Percentiles rank a stretch among this genome's conserved stretches.
These are phyloP conservation scores for Polyommatus icarus DNA, from an alignment of 2,888 invertebrate species.

Conservation along the genomic window DNA sequence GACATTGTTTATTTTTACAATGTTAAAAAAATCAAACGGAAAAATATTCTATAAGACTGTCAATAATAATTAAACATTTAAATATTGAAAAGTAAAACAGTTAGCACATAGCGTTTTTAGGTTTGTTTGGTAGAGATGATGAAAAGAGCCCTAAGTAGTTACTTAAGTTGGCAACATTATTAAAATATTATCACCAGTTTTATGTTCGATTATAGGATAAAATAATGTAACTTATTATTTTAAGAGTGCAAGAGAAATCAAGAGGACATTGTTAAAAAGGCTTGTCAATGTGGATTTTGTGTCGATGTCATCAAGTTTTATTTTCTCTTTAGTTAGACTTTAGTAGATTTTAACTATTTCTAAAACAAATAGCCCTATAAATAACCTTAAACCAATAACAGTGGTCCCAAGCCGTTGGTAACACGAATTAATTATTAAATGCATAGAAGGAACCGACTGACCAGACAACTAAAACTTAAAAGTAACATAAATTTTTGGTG, in stretches of 20 bases:
- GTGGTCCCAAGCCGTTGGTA: slow-evolving; percentile 25
- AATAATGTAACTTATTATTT: not conserved
- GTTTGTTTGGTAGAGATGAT: not conserved
- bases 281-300: too few species aligned
- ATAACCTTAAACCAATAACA: slow-evolving; percentile 7
- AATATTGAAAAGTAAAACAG: not conserved
- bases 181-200: not conserved
- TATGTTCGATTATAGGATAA: not conserved
- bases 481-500: slow-evolving; percentile 24
- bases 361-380: slow-evolving; percentile 10
- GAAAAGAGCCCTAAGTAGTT: not conserved
- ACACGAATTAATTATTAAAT: slow-evolving; percentile 6
- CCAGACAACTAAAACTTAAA: not conserved
- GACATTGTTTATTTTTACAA: not conserved
- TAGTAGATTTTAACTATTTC: not conserved
- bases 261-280: too few species aligned
- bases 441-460: not conserved
- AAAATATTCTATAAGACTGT: not conserved
- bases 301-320: too few species aligned
- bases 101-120: not conserved
- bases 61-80: not conserved
- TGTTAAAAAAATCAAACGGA: not conserved
- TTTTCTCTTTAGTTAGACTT: too few species aligned
- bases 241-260: not conserved
- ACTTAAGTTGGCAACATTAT: not conserved